Percentiles rank a stretch among this genome's conserved stretches.
Evolutionary conservation across 2,797 vertebrate species (phyloP).

Genomic region (Crossoptilon crossoptilon): DNA sequence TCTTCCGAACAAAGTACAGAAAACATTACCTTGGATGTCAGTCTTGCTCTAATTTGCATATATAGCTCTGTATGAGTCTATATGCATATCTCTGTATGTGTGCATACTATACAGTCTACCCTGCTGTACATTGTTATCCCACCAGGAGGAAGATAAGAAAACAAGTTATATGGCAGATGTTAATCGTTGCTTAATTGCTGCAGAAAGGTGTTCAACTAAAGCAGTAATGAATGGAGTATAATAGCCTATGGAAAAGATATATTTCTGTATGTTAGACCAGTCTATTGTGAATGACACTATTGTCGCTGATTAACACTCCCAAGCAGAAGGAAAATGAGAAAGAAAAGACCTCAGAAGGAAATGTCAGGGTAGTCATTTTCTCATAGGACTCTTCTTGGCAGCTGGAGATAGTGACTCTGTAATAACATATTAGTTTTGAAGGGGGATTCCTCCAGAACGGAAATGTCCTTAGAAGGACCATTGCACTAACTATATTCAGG

Average conservation of each 20-base stretch:
- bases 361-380: slow-evolving; percentile 63
- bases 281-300: rapidly evolving
- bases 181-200: neutral
- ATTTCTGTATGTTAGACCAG: neutral
- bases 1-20: neutral
- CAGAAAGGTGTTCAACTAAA: neutral
- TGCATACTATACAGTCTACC: neutral
- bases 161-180: neutral
- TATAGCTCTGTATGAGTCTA: neutral
- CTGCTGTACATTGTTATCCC: neutral
- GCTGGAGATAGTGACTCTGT: slow-evolving; percentile 11
- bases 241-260: neutral
- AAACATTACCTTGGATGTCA: neutral
- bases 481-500: slow-evolving; percentile 19
- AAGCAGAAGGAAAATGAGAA: slow-evolving; percentile 57
- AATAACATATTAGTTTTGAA: slow-evolving; percentile 40
- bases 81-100: rapidly evolving
- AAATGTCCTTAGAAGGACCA: slow-evolving; percentile 48
- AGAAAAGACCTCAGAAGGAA: slow-evolving; percentile 54
- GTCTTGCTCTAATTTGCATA: neutral
- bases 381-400: slow-evolving; percentile 64
- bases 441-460: slow-evolving; percentile 63
- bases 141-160: neutral
- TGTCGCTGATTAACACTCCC: neutral
- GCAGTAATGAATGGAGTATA: neutral